Evolutionary conservation across 1,140 invertebrate species (phyloP), one percentile per base, ranked within the genome.

Genomic region (Drosophila athabasca): DNA sequence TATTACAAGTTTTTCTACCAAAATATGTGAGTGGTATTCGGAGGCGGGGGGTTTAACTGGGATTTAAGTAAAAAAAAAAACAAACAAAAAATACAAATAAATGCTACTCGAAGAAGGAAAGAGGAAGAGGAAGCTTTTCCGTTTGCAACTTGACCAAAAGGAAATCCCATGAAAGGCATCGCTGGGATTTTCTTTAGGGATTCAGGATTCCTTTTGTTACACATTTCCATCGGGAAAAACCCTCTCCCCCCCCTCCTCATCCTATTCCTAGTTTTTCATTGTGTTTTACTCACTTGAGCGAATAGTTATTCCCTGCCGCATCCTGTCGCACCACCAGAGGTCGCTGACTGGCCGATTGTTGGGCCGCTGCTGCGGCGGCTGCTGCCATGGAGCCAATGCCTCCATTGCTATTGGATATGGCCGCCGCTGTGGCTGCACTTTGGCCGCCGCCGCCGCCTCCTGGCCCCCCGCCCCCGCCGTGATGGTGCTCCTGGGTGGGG

Each of bases 401-500:
- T 5, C 80, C 85, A 41, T 84, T 89, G 43, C 84, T 87, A 59
- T 89, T 84, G 49, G 84, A 70, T 55, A 88, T 89, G 31, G 79
- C 81, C 7, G 79, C 88, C 15, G 73, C 88, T 44, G 70, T 59
- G 43, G 73, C 81, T 31, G 60, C 74, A 57, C 69, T 74, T 19
- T 39, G 35, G 35, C 35, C 35, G 11, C 35, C 24, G 24, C 24
- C 24, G 4, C 24, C 24, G 24, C 24, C 60, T 6, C 60, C 74
- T 9, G 31, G 19, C 13, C 61, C 59, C 13, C 61, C 59, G 26
- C 35, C 41, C 49, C 50, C 51, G 17, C 50, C 51, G 17, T 61
- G 29, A 49, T 78, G 75, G 72, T 94, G 94, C 77, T 95, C 95
- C 81, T 96, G 96, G n/a, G 96, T 97, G 44, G 96, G 96, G 59